These are phyloP conservation scores for Kradibia gibbosae DNA, from an alignment of 1,140 invertebrate species.

Conservation along the genomic window DNA sequence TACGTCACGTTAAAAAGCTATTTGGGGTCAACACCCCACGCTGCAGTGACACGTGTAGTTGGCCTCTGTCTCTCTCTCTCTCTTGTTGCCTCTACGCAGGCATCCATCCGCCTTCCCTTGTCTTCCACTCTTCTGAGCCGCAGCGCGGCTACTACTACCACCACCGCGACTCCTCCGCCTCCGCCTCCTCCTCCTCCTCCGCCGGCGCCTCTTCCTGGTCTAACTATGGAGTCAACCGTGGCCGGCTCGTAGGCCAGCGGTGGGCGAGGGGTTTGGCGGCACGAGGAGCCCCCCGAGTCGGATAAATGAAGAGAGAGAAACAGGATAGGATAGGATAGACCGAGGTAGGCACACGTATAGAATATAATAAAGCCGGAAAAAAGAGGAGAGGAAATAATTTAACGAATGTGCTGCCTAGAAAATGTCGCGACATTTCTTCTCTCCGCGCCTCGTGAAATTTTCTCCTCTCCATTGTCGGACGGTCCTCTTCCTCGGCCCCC, in stretches of 20 bases:
- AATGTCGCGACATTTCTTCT: not conserved
- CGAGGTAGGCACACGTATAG: not conserved
- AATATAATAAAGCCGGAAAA: conserved; percentile 4
- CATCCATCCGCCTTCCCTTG: conserved; percentile 1
- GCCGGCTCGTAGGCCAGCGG: not conserved
- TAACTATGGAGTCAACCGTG: conserved; percentile 45
- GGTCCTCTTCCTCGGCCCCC: too few species aligned
- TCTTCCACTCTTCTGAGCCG: not conserved
- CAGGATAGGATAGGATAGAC: not conserved
- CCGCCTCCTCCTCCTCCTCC: not conserved
- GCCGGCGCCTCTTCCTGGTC: conserved; percentile 40
- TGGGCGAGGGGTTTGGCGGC: too few species aligned
- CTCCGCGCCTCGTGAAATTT: not conserved
- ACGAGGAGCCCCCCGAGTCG: not conserved
- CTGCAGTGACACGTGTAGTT: conserved; percentile 64
- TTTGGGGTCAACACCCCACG: conserved; percentile 70
- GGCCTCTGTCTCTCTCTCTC: conserved; percentile 53
- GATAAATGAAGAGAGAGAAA: conserved; percentile 13
- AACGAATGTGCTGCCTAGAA: not conserved
- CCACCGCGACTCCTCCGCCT: not conserved
- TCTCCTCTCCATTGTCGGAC: not conserved
- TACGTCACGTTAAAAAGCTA: conserved; percentile 71
- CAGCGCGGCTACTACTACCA: not conserved
- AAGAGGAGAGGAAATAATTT: conserved; percentile 10
- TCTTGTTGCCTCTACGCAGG: not conserved